Evolutionary conservation across 2,888 invertebrate species (phyloP).

Genomic region (Papilio gigon): DNA sequence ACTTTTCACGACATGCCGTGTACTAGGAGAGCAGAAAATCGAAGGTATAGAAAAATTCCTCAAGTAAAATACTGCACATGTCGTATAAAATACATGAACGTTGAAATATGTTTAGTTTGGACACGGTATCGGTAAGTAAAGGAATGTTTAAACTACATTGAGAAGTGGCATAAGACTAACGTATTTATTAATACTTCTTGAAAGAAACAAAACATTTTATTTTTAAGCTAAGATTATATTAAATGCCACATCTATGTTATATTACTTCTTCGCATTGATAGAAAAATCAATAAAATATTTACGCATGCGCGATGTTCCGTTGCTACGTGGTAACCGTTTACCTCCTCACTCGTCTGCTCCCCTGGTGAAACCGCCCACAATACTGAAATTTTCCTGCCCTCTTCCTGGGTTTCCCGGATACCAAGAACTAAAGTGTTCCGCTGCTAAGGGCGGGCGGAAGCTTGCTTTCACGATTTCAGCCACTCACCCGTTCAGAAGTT

Average conservation of each 20-base stretch:
- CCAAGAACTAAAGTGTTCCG: constrained; percentile 66
- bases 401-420: constrained; percentile 69
- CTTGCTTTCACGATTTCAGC: constrained; percentile 40
- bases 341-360: constrained; percentile 52
- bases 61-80: neutral
- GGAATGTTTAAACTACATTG: no score
- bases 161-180: no score
- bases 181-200: no score
- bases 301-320: constrained; percentile 38
- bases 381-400: constrained; percentile 79
- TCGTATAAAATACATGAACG: neutral
- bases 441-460: constrained; percentile 65
- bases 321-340: constrained; percentile 33
- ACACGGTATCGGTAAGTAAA: neutral
- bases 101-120: neutral
- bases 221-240: neutral
- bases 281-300: constrained; percentile 36
- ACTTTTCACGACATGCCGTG: constrained; percentile 27
- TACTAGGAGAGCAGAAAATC: constrained; percentile 27
- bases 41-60: constrained; percentile 30
- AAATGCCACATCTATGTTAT: constrained; percentile 15
- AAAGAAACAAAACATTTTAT: neutral
- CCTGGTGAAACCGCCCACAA: constrained; percentile 80
- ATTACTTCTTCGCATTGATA: neutral
- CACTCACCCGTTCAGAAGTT: neutral